phyloP scores from a whole-genome alignment of 2,113 vertebrate genomes.

The Macroglossus sobrinus region DNA sequence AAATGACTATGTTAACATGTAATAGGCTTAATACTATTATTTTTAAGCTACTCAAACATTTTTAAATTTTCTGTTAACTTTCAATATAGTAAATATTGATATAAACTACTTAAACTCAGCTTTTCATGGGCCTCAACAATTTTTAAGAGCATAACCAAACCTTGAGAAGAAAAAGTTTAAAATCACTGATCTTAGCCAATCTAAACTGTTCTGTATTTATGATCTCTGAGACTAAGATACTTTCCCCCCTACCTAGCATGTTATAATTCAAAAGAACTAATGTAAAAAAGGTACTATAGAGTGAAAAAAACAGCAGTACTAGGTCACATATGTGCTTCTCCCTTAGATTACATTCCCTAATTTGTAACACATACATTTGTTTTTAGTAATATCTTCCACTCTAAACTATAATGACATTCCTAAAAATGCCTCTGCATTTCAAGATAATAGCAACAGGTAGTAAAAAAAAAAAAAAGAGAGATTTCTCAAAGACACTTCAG shows the following conservation, averaged over 20 bases:
- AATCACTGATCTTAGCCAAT: background rate
- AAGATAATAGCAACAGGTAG: background rate
- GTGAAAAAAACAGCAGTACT: background rate
- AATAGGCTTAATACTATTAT: background rate
- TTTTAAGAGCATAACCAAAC: background rate
- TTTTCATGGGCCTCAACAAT: background rate
- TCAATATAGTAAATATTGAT: background rate
- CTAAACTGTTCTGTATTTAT: background rate
- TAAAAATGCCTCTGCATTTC: conserved; percentile 35
- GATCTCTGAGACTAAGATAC: background rate
- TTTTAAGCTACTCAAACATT: background rate
- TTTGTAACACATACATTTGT: background rate
- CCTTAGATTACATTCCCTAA: background rate
- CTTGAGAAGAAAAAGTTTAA: background rate
- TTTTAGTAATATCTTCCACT: conserved; percentile 18
- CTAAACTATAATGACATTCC: conserved; percentile 35
- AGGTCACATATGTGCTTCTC: background rate
- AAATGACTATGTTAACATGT: background rate
- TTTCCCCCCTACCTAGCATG: background rate
- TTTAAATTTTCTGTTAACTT: conserved; percentile 10
- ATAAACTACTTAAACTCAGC: background rate
- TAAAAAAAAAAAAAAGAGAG: conserved; percentile 3
- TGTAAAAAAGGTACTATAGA: background rate
- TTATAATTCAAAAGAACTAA: background rate
- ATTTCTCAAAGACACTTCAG: conserved; percentile 1